Conservation (phyloP, 2,797 vertebrate genomes). For the Sitta carolinensis region DNA sequence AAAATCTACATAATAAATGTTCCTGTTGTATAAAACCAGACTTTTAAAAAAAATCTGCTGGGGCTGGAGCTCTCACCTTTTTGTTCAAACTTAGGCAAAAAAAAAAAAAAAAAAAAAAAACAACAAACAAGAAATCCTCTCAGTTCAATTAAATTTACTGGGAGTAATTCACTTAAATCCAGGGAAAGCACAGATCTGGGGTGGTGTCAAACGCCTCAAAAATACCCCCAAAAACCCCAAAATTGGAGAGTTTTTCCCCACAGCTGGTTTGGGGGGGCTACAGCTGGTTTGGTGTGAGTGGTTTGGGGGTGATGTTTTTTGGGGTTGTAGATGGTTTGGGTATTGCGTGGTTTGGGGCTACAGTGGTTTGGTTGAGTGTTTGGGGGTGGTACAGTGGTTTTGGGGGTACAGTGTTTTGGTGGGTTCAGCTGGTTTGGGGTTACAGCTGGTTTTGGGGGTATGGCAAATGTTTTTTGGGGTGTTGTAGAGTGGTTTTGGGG, state of each 20-base stretch:
- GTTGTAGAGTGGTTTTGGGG: accelerated
- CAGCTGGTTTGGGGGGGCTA: no score
- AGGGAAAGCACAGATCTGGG: not conserved
- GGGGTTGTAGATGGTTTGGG: no score
- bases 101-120: not conserved
- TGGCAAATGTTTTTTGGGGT: no score
- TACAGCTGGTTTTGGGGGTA: no score
- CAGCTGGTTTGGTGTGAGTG: no score
- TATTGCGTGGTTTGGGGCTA: no score
- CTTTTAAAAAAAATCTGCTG: not conserved
- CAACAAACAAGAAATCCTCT: not conserved
- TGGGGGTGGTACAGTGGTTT: accelerated
- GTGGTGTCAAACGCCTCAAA: not conserved
- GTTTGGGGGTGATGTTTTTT: no score
- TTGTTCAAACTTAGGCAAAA: not conserved
- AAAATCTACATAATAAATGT: accelerated
- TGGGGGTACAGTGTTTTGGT: accelerated
- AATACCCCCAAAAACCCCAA: not conserved
- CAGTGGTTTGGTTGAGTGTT: no score
- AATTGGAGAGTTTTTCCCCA: not conserved
- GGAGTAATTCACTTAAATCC: not conserved
- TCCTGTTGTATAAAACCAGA: not conserved
- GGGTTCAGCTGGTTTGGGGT: accelerated
- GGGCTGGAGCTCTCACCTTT: not conserved
- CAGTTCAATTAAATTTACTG: not conserved